These are phyloP conservation scores for Illadopsis cleaveri DNA, from an alignment of 2,113 vertebrate genomes.

Conservation along the genomic window DNA sequence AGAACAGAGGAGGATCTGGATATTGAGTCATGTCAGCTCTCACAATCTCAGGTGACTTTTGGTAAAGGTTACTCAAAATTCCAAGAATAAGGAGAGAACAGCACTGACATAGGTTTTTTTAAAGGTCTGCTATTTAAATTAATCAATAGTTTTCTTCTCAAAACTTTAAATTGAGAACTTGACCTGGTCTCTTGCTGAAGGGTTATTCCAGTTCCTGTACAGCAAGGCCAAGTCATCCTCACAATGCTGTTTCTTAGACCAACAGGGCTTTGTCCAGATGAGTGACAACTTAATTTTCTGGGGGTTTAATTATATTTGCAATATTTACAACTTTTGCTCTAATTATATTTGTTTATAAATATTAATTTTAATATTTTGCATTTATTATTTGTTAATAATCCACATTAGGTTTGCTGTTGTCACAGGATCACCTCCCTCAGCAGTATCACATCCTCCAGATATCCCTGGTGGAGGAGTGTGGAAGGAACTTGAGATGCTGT, in stretches of 20 bases:
- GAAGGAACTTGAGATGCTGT: background rate
- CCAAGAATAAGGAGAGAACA: background rate
- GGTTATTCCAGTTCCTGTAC: background rate
- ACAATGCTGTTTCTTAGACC: background rate
- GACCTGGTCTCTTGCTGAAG: background rate
- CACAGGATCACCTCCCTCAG: background rate
- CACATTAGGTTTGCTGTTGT: background rate
- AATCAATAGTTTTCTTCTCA: background rate
- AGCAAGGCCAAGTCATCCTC: background rate
- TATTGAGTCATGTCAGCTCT: background rate
- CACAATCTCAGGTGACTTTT: background rate
- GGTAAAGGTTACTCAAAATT: background rate
- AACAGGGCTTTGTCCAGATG: background rate
- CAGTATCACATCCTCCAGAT: background rate
- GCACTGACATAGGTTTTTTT: rapidly evolving
- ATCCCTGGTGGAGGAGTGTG: background rate
- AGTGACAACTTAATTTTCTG: background rate
- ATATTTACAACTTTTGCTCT: too few relatives aligned
- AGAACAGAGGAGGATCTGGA: background rate
- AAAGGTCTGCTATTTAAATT: background rate
- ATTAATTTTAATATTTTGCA: background rate
- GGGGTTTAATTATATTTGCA: too few relatives aligned
- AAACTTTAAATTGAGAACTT: background rate
- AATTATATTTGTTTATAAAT: background rate
- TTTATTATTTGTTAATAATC: background rate